phyloP scores from a whole-genome alignment of 2,113 vertebrate genomes.

The Lepus europaeus region DNA sequence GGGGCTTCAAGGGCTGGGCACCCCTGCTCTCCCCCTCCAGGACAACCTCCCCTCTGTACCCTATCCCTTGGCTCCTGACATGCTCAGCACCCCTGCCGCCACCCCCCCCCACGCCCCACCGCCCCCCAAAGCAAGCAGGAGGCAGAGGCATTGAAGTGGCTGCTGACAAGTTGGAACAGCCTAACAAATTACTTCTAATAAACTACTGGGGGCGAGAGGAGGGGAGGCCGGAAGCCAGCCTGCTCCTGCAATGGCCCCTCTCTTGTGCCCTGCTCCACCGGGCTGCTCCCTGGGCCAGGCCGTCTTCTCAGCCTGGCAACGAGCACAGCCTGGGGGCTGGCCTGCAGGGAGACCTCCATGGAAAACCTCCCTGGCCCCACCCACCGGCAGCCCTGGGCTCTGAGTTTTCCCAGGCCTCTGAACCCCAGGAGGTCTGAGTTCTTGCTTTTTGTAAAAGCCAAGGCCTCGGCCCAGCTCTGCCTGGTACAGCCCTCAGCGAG shows the following conservation, averaged over 20 bases:
- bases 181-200: conserved; percentile 80
- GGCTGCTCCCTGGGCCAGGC: background rate
- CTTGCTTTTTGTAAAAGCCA: background rate
- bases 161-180: conserved; percentile 73
- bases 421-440: background rate
- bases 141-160: conserved; percentile 70
- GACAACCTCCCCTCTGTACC: background rate
- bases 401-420: background rate
- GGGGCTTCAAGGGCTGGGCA: background rate
- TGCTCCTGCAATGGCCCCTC: background rate
- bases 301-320: background rate
- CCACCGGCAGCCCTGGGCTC: background rate
- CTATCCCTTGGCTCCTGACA: conserved; percentile 44
- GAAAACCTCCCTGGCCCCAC: background rate
- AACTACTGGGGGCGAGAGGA: conserved; percentile 44
- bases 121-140: conserved; percentile 6
- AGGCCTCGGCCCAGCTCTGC: background rate
- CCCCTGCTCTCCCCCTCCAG: background rate
- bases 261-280: background rate
- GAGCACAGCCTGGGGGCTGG: background rate
- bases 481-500: background rate
- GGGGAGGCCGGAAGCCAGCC: conserved; percentile 7
- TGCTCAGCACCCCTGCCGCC: background rate
- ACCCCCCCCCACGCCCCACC: too few relatives aligned
- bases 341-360: background rate